Percentiles rank a stretch among this genome's conserved stretches.
These are phyloP conservation scores for Cepaea hortensis DNA, from an alignment of 2,888 invertebrate genomes.

Conservation along the genomic window DNA sequence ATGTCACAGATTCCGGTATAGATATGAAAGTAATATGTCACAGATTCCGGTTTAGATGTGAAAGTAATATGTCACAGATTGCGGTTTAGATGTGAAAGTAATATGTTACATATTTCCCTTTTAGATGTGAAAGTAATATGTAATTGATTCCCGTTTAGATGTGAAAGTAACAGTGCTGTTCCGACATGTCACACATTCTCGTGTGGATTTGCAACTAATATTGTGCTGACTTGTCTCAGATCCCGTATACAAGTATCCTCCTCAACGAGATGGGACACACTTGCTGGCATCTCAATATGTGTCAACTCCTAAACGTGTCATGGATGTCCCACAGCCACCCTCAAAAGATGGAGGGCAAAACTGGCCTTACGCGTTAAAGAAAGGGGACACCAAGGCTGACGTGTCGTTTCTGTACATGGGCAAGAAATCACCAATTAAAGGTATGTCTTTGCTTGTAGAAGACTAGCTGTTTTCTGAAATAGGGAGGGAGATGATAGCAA, in stretches of 20 bases:
- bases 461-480: no score
- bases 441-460: background rate
- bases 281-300: background rate
- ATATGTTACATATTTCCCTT: no score
- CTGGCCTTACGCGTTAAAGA: background rate
- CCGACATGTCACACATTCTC: no score
- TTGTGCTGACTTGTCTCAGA: background rate
- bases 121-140: no score
- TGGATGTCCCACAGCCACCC: background rate
- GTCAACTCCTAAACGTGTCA: background rate
- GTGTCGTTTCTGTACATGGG: background rate
- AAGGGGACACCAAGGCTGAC: background rate
- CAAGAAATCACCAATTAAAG: background rate
- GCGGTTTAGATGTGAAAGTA: no score
- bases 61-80: no score
- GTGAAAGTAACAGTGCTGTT: no score
- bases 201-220: background rate
- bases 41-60: no score
- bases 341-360: background rate
- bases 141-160: no score
- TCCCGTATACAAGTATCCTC: background rate
- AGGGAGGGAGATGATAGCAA: no score
- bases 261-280: background rate
- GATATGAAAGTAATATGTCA: no score
- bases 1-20: no score